A percentile compares a stretch with the other conserved stretches of the same genome.
phyloP scores from a whole-genome alignment of 2,113 vertebrate genomes.

The Oncorhynchus keta region DNA sequence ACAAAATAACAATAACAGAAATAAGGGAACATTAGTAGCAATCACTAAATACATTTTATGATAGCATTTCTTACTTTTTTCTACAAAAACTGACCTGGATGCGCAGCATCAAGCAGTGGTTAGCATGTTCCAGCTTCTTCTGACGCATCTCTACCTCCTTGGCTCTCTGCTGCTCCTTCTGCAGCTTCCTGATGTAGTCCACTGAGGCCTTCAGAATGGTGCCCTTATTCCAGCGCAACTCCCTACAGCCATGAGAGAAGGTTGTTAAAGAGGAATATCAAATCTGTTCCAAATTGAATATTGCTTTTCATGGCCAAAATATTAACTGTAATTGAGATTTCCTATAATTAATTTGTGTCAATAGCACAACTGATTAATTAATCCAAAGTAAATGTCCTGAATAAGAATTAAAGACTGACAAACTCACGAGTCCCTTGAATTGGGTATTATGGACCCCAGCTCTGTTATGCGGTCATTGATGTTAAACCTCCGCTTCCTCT shows the following conservation, averaged over 20 bases:
- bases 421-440: constrained; percentile 78
- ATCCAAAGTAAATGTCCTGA: not conserved
- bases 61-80: constrained; percentile 25
- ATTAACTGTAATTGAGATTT: constrained; percentile 15
- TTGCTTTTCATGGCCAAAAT: not conserved
- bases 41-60: not conserved
- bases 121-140: constrained; percentile 94
- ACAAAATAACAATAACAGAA: not conserved
- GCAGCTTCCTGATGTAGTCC: constrained; percentile 95
- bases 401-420: not conserved
- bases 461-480: constrained; percentile 83
- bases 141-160: constrained; percentile 94
- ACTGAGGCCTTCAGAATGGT: constrained; percentile 97
- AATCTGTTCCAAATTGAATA: not conserved
- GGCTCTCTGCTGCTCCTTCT: constrained; percentile 89
- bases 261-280: constrained; percentile 24
- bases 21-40: not conserved
- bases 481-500: constrained; percentile 78
- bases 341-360: not conserved
- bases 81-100: constrained; percentile 82
- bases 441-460: constrained; percentile 78
- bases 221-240: constrained; percentile 99
- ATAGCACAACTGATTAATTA: not conserved
- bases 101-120: constrained; percentile 89
- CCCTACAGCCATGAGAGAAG: constrained; percentile 68